Evolutionary conservation across 2,113 vertebrate genomes (phyloP).

Genomic region (Gymnocephalus cernua): DNA sequence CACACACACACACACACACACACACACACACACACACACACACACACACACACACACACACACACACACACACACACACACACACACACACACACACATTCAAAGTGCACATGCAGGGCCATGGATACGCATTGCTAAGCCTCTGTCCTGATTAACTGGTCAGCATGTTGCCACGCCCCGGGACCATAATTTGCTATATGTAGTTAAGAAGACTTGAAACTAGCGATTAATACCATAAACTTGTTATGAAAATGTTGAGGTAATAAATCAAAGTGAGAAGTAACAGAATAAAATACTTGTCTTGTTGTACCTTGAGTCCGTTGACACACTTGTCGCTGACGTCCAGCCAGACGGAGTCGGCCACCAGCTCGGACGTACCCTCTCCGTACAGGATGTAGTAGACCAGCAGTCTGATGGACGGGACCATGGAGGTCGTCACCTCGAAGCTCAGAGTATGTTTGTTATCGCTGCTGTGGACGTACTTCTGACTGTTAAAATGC

Average conservation of each 20-base stretch:
- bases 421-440: slow-evolving; percentile 90
- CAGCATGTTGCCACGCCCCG: no score
- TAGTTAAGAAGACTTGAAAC: no score
- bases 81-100: slow-evolving; percentile 14
- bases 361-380: slow-evolving; percentile 88
- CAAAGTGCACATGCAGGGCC: no score
- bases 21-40: slow-evolving; percentile 1
- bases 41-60: slow-evolving; percentile 7
- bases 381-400: slow-evolving; percentile 91
- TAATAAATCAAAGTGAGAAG: no score
- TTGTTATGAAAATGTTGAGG: no score
- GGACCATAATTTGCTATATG: no score
- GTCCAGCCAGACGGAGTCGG: slow-evolving; percentile 92
- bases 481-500: slow-evolving; percentile 68
- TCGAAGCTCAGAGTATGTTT: slow-evolving; percentile 85
- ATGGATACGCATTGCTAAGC: no score
- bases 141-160: no score
- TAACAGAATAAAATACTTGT: no score
- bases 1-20: slow-evolving; percentile 25
- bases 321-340: slow-evolving; percentile 89
- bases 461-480: slow-evolving; percentile 52
- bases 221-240: no score
- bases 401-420: slow-evolving; percentile 91
- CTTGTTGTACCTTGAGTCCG: slow-evolving; percentile 82
- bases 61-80: slow-evolving; percentile 12